phyloP scores from a whole-genome alignment of 2,888 invertebrate species.

The Acrobasis suavella region DNA sequence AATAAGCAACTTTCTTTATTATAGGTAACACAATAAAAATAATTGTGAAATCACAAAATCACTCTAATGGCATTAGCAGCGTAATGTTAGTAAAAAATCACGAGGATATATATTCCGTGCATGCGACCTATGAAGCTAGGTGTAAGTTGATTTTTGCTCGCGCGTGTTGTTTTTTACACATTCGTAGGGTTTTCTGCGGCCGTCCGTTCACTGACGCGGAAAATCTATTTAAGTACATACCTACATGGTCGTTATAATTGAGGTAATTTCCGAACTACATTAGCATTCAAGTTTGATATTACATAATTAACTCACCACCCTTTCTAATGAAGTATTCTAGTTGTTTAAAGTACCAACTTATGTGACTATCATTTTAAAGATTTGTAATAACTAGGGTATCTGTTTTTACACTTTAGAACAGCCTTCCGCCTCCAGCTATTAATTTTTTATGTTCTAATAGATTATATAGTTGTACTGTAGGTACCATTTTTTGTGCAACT shows the following conservation, averaged over 20 bases:
- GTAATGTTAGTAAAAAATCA: not conserved
- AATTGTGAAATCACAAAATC: not conserved
- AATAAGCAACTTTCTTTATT: not conserved
- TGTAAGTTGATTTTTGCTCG: conserved; percentile 1
- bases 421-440: too few relatives aligned
- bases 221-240: conserved; percentile 2
- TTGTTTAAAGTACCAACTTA: too few relatives aligned
- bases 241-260: not conserved
- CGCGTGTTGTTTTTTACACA: not conserved
- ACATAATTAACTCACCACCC: too few relatives aligned
- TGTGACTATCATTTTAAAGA: too few relatives aligned
- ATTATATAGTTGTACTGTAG: too few relatives aligned
- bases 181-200: not conserved
- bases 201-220: conserved; percentile 9
- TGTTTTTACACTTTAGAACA: too few relatives aligned
- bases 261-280: not conserved
- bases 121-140: conserved; percentile 8
- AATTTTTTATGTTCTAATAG: too few relatives aligned
- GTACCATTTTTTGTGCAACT: too few relatives aligned
- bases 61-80: not conserved
- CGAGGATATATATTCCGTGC: conserved; percentile 10
- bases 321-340: too few relatives aligned
- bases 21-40: not conserved
- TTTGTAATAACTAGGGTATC: too few relatives aligned
- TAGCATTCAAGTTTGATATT: not conserved